Evolutionary conservation across 2,888 invertebrate species (phyloP).

Genomic region (Melanostoma scalare): DNA sequence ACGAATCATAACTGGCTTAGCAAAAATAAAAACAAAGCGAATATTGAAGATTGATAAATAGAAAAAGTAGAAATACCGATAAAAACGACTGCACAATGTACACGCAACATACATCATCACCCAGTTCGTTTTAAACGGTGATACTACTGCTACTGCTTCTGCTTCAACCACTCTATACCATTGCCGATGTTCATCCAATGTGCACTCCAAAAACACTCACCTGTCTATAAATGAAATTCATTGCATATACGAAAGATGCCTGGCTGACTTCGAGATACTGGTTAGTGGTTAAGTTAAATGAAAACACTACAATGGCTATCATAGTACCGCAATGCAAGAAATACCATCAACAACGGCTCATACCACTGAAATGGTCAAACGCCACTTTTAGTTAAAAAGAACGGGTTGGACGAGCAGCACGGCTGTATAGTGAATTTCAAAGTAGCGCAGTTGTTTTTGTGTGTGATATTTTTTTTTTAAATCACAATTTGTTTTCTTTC

Average conservation of each 20-base stretch:
- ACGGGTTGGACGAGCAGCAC: constrained; percentile 72
- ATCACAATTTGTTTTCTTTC: neutral
- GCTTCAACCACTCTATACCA: neutral
- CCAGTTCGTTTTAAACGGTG: constrained; percentile 7
- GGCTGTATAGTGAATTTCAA: constrained; percentile 34
- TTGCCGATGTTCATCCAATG: constrained; percentile 40
- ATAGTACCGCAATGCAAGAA: constrained; percentile 62
- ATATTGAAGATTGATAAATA: neutral
- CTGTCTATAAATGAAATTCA: constrained; percentile 57
- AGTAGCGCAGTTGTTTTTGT: constrained; percentile 39
- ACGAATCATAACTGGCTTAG: neutral
- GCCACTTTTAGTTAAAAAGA: constrained; percentile 72
- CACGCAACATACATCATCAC: neutral
- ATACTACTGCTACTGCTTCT: constrained; percentile 5
- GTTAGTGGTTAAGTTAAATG: constrained; percentile 66
- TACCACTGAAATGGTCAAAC: constrained; percentile 65
- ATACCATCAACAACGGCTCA: constrained; percentile 52
- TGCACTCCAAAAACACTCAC: constrained; percentile 50
- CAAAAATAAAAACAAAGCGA: neutral
- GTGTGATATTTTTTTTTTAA: neutral
- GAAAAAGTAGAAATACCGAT: neutral
- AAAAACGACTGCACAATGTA: neutral
- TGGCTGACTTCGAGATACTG: constrained; percentile 43
- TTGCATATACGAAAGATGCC: constrained; percentile 46
- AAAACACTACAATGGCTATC: constrained; percentile 60